Base-by-base conservation (phyloP, 2,888 invertebrate species). In the Parnassius smintheus region DNA sequence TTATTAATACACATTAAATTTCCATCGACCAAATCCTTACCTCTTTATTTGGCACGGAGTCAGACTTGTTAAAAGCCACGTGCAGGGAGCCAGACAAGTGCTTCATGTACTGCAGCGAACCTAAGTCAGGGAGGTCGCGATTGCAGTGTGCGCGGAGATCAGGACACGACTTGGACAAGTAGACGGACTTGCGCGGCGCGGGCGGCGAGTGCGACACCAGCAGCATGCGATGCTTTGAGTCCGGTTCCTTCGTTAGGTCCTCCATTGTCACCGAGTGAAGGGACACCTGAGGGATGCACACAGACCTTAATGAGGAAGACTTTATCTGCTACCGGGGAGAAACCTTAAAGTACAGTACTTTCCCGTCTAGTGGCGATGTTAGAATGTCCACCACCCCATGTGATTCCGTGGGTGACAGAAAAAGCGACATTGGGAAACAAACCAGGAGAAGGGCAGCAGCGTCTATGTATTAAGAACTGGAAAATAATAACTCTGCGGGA, bases 201-300 rank as follows among this genome's bases (percentile, higher is more conserved):
- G 70, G 93, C 65, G 86, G 83, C 66, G 88, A 78, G 86, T 91
- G 94, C 0, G 96, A 97, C 66, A 96, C 94, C 82, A 98, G 96
- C 93, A 98, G 95, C 79, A 95, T 94, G 46, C 98, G 94, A 85
- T 97, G 96, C 72, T 95, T 95, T 0, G 97, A 96, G 52, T 95
- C 95, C 22, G 94, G 93, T 2, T 95, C 94, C 75, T 96, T 95
- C 9, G 96, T 93, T 3, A 98, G 92, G 86, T 98, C 98, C 82
- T 98, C 98, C 96, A 98, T 97, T 3, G 96, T 93, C 25, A 98
- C 93, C 0, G 98, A 97, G 69, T 96, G 94, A 9, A 98, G 88
- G 0, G 96, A 95, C 12, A 97, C 95, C 93, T 95, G 72, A 1
- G 1, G 9, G 11, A 13, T 41, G 10, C 13, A 44, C 35, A 35